Conservation (phyloP, 1,140 invertebrate species). For the Drosophila bifasciata region DNA sequence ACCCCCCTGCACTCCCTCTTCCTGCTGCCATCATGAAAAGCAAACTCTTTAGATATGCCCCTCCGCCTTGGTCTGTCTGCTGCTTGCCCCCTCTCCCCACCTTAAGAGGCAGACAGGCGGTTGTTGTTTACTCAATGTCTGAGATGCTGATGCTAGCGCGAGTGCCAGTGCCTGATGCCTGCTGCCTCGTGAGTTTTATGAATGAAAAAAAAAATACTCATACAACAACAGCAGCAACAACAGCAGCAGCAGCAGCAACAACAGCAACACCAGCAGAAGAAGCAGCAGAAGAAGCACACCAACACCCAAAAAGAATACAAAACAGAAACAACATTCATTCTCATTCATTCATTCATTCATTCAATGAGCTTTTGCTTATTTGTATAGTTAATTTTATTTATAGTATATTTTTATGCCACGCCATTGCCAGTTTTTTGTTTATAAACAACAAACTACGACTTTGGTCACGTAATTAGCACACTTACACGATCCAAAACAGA, state of each 20-base stretch:
- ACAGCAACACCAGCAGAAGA: conserved; percentile 7
- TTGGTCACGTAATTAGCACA: conserved; percentile 80
- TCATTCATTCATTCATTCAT: conserved; percentile 3
- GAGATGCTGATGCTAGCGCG: background rate
- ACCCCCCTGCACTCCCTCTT: background rate
- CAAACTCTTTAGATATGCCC: no score
- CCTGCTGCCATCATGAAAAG: background rate
- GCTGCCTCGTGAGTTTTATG: conserved; percentile 47
- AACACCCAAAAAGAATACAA: background rate
- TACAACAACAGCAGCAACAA: background rate
- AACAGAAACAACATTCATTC: conserved; percentile 28
- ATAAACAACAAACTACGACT: conserved; percentile 76
- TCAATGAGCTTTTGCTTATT: conserved; percentile 61
- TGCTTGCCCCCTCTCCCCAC: background rate
- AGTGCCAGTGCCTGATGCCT: background rate
- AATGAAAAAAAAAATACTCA: conserved; percentile 44
- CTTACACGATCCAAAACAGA: conserved; percentile 56
- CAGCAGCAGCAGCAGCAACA: conserved; percentile 3
- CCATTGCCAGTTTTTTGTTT: conserved; percentile 52
- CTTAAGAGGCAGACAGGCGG: background rate
- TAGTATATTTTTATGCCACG: conserved; percentile 49
- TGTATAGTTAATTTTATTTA: conserved; percentile 79
- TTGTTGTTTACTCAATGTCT: conserved; percentile 53
- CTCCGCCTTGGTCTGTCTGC: no score
- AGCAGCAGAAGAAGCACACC: background rate